Percentiles rank a stretch among this genome's conserved stretches.
Evolutionary conservation across 2,113 vertebrate genomes (phyloP).

Genomic region (Pholis gunnellus): DNA sequence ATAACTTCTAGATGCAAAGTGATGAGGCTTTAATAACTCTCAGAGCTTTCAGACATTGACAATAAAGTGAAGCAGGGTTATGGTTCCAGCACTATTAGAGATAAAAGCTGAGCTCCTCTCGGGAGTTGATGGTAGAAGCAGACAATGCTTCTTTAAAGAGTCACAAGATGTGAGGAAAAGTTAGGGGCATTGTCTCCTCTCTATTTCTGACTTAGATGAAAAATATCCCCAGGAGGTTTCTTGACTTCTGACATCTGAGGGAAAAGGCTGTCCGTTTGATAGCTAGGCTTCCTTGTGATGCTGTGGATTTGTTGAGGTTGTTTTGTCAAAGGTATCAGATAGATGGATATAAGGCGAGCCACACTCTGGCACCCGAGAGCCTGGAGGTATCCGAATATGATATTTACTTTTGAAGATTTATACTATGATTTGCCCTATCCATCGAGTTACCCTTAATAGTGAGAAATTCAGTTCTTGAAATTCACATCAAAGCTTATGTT

Average conservation of each 20-base stretch:
- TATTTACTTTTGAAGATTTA: slow-evolving; percentile 1
- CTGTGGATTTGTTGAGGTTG: slow-evolving; percentile 5
- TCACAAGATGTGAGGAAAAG: slow-evolving; percentile 62
- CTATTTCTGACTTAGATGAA: slow-evolving; percentile 21
- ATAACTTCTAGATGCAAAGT: slow-evolving; percentile 46
- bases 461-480: not conserved
- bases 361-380: not conserved
- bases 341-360: not conserved
- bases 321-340: slow-evolving; percentile 11
- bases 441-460: not conserved
- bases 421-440: not conserved
- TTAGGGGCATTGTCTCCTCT: slow-evolving; percentile 50
- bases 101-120: slow-evolving; percentile 65
- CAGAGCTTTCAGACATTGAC: slow-evolving; percentile 59
- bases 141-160: slow-evolving; percentile 57
- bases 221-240: slow-evolving; percentile 40
- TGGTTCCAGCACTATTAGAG: slow-evolving; percentile 50
- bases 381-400: not conserved
- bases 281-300: not conserved
- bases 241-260: slow-evolving; percentile 42
- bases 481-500: not conserved
- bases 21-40: slow-evolving; percentile 58
- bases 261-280: slow-evolving; percentile 17
- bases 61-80: slow-evolving; percentile 54
- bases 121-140: slow-evolving; percentile 50